These are phyloP conservation scores for Dichetophora obliterata DNA, from an alignment of 2,888 invertebrate genomes.

Conservation along the genomic window DNA sequence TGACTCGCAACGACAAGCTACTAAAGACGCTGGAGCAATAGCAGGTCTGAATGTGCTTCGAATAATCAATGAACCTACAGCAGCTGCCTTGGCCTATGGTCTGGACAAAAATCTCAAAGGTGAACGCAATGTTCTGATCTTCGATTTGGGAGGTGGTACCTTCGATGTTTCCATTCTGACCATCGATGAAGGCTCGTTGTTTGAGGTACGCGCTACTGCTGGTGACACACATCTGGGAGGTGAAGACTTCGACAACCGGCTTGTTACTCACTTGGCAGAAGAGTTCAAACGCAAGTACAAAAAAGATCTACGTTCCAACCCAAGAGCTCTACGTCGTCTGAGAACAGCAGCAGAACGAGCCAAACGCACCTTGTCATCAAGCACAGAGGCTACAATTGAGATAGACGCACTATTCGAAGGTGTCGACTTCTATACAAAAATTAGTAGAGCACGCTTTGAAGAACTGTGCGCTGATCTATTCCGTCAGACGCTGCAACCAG, in stretches of 20 bases:
- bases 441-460: slow-evolving; percentile 81
- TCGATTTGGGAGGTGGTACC: slow-evolving; percentile 80
- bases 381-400: slow-evolving; percentile 81
- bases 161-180: slow-evolving; percentile 96
- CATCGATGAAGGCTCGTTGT: slow-evolving; percentile 89
- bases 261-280: slow-evolving; percentile 87
- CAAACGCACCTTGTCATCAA: slow-evolving; percentile 82
- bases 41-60: slow-evolving; percentile 91
- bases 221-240: slow-evolving; percentile 96
- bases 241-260: slow-evolving; percentile 90
- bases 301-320: slow-evolving; percentile 77
- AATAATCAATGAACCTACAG: slow-evolving; percentile 93
- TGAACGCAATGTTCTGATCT: slow-evolving; percentile 84
- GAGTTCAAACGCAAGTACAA: slow-evolving; percentile 87
- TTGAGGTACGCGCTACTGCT: slow-evolving; percentile 95
- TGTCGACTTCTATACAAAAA: slow-evolving; percentile 79
- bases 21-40: slow-evolving; percentile 93
- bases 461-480: slow-evolving; percentile 81
- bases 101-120: slow-evolving; percentile 86
- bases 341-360: slow-evolving; percentile 84
- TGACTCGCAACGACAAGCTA: slow-evolving; percentile 90
- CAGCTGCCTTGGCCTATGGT: slow-evolving; percentile 93
- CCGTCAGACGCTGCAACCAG: slow-evolving; percentile 80
- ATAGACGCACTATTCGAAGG: slow-evolving; percentile 83
- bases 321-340: slow-evolving; percentile 78